These are phyloP conservation scores for Cephus pygmeus DNA, from an alignment of 2,888 invertebrate genomes.

Conservation along the genomic window DNA sequence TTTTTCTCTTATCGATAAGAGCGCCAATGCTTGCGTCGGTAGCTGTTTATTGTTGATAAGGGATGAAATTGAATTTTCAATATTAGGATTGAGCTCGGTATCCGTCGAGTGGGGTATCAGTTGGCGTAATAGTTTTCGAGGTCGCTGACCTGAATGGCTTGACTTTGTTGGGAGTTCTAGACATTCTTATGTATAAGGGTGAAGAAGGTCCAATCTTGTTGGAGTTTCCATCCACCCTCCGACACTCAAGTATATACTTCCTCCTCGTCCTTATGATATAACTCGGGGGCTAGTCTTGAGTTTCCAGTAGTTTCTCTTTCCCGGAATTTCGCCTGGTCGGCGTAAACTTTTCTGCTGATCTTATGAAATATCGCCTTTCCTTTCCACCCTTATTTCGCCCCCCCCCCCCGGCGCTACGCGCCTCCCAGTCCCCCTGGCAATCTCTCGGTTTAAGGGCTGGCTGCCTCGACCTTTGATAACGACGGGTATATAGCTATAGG, in stretches of 20 bases:
- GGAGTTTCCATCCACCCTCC: not conserved
- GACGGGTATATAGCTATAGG: not conserved
- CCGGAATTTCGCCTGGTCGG: not conserved
- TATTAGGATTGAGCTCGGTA: not conserved
- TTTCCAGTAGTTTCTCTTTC: not conserved
- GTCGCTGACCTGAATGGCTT: not conserved
- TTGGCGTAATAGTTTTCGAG: not conserved
- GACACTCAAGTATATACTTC: not conserved
- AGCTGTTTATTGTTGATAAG: not conserved
- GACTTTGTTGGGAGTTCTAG: not conserved
- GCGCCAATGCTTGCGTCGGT: not conserved
- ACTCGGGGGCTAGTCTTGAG: not conserved
- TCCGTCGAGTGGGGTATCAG: not conserved
- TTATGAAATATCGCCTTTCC: slow-evolving; percentile 27
- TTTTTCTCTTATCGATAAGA: not conserved
- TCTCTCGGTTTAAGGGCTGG: not conserved
- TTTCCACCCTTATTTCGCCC: slow-evolving; percentile 7
- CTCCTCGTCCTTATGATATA: not conserved
- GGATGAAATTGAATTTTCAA: not conserved
- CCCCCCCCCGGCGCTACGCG: not conserved
- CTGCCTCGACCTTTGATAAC: not conserved
- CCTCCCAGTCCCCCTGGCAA: not conserved
- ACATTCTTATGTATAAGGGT: not conserved
- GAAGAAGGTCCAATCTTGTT: not conserved
- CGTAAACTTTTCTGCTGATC: slow-evolving; percentile 30